phyloP scores from a whole-genome alignment of 2,888 invertebrate genomes.

The Taenaris catops region DNA sequence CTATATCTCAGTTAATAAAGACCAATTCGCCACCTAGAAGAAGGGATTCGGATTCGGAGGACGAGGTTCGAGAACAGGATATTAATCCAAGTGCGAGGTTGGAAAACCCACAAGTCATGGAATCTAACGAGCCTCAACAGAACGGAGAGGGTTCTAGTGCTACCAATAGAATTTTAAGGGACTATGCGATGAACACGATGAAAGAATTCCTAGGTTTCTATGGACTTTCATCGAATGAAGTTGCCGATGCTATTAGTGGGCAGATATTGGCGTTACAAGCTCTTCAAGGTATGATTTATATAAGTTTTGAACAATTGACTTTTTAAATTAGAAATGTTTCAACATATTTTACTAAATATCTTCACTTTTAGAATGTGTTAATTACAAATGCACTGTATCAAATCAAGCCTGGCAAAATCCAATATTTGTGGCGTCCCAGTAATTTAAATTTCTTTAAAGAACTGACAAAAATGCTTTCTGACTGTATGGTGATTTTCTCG shows the following conservation, averaged over 20 bases:
- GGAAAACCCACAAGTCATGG: constrained; percentile 54
- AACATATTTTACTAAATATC: too few species aligned
- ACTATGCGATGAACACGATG: constrained; percentile 90
- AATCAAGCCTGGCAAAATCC: too few species aligned
- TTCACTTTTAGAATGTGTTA: too few species aligned
- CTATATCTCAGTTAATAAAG: constrained; percentile 76
- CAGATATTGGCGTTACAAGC: constrained; percentile 84
- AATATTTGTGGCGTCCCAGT: too few species aligned
- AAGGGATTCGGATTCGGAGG: constrained; percentile 73
- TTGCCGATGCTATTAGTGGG: constrained; percentile 84
- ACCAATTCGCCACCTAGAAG: constrained; percentile 75
- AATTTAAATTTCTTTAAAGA: too few species aligned
- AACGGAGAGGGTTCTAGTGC: constrained; percentile 67
- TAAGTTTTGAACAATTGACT: too few species aligned
- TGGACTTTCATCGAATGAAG: constrained; percentile 85
- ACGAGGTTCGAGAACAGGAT: constrained; percentile 68
- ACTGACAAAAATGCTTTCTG: too few species aligned
- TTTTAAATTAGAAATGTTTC: too few species aligned
- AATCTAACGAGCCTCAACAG: constrained; percentile 50
- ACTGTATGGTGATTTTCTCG: too few species aligned
- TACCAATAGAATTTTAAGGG: constrained; percentile 83
- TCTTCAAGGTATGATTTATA: constrained; percentile 83
- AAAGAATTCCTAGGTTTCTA: constrained; percentile 88
- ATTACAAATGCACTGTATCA: too few species aligned
- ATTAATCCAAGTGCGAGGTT: constrained; percentile 69